Evolutionary conservation across 30 jellyfish, hydroid and myxozoan species (phyloP).

Genomic region (Rhopilema esculentum): DNA sequence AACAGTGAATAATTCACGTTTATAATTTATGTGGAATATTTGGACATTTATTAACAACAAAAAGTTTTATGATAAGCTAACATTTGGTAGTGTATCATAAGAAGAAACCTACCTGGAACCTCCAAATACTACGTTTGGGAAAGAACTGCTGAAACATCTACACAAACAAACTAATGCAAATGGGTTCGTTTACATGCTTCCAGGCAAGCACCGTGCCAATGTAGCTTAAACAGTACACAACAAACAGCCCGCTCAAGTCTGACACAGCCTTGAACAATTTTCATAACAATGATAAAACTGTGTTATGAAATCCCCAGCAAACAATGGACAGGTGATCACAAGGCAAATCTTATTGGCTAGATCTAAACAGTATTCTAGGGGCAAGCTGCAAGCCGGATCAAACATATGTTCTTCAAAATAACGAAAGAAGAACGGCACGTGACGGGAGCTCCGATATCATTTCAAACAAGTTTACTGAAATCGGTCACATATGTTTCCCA

Average conservation of each 20-base stretch:
- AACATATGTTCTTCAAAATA: background rate
- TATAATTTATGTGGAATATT: no score
- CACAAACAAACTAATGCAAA: background rate
- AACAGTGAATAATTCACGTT: no score
- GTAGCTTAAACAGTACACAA: background rate
- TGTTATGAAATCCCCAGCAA: background rate
- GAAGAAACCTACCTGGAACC: background rate
- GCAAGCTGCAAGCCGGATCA: background rate
- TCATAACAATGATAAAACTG: background rate
- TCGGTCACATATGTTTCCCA: no score
- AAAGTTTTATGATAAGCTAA: no score
- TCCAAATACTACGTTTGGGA: background rate
- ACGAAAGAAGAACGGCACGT: background rate
- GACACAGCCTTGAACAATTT: background rate
- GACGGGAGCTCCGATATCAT: background rate
- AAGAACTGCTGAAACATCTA: background rate
- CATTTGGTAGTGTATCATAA: no score
- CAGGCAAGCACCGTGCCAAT: background rate
- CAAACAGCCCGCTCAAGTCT: background rate
- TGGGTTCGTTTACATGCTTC: background rate
- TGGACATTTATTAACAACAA: no score
- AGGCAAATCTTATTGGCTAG: background rate
- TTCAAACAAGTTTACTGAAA: no score
- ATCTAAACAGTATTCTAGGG: background rate
- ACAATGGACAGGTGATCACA: constrained; percentile 2